Evolutionary conservation across 1,140 invertebrate species (phyloP), one percentile per base, ranked within the genome.

Genomic region (Temnothorax nylanderi): DNA sequence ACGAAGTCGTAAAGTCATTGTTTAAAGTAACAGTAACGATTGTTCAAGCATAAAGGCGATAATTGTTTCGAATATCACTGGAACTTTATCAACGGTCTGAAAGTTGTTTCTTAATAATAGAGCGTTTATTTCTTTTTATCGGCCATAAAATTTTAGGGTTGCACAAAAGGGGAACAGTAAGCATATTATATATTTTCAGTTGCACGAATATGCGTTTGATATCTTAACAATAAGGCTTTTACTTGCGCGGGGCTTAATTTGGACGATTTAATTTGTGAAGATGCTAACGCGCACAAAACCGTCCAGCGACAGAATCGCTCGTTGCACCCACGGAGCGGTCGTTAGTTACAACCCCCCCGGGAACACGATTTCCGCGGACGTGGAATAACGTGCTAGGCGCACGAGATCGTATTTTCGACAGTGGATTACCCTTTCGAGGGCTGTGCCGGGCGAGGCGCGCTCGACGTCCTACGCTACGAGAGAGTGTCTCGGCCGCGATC

Each of bases 361-460:
- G 85, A 69, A 87, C 89, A 87, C 85, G 89, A 90, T 87, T 87
- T 89, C 85, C 85, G 78, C 56, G 85, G 58, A 87, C 88, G 77
- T 90, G 88, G 88, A 90, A 89, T 89, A 89, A 85, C 88, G 85
- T 78, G 78, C 74, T 75, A 72, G 88, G 78, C 87, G 51, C 75
- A 62, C 54, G 74, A 60, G 86, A 89, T 90, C 78, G 89, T 90
- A 90, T 90, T 90, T 90, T 90, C 86, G 86, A 90, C 81, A 86
- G 88, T 88, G 89, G 88, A 90, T 90, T 90, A 90, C 88, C 89
- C 78, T 87, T 90, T 90, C 75, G 88, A 87, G 88, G 86, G 58
- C 41, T 41, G 47, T 37, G 80, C 71, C 64, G 41, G 32, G 41
- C 3, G 56, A 62, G 44, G 56, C 64, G 77, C 64, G n/a, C 76